Evolutionary conservation across 2,888 invertebrate species (phyloP).

Genomic region (Lepidochrysops patricia): DNA sequence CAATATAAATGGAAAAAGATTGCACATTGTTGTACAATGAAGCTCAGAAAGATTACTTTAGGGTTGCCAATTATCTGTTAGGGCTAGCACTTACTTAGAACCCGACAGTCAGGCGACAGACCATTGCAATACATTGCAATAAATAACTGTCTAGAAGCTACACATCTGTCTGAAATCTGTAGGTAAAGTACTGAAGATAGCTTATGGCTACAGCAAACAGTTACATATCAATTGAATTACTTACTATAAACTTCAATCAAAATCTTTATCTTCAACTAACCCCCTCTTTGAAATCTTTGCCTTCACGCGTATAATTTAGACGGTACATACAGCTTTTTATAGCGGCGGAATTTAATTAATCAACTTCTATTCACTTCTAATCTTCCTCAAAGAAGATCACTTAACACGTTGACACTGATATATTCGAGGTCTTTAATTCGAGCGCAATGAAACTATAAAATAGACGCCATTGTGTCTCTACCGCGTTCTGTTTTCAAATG

Average conservation of each 20-base stretch:
- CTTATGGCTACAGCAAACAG: too few relatives aligned
- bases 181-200: too few relatives aligned
- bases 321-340: background rate
- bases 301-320: too few relatives aligned
- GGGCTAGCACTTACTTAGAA: too few relatives aligned
- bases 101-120: too few relatives aligned
- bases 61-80: background rate
- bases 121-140: too few relatives aligned
- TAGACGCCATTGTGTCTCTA: slow-evolving; percentile 36
- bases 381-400: background rate
- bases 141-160: too few relatives aligned
- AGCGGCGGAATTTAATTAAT: background rate
- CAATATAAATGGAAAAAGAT: background rate
- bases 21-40: background rate
- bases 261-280: too few relatives aligned
- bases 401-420: slow-evolving; percentile 1
- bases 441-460: slow-evolving; percentile 12
- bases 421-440: background rate
- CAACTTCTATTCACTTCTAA: background rate
- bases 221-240: too few relatives aligned
- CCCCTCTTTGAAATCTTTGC: too few relatives aligned
- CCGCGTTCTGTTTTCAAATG: slow-evolving; percentile 28
- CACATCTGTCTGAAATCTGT: too few relatives aligned
- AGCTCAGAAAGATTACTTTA: background rate
- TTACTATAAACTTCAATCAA: too few relatives aligned